phyloP scores from a whole-genome alignment of 2,113 vertebrate species.

The Psephotus haematonotus region DNA sequence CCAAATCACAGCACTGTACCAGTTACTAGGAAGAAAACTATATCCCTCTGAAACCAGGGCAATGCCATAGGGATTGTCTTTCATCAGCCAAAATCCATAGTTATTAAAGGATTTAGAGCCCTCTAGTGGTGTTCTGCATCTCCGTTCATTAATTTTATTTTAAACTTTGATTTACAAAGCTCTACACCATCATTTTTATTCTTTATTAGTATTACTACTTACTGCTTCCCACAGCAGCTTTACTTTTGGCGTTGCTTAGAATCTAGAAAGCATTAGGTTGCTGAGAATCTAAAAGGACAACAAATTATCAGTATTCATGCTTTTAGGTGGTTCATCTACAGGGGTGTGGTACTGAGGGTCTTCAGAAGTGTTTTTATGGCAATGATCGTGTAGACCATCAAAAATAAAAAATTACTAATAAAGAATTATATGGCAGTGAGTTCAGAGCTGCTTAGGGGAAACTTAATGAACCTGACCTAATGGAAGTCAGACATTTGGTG shows the following conservation, averaged over 20 bases:
- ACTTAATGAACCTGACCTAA: neutral
- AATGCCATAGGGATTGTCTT: neutral
- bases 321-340: neutral
- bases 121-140: conserved; percentile 51
- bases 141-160: neutral
- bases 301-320: neutral
- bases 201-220: neutral
- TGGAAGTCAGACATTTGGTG: neutral
- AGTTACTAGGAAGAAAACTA: neutral
- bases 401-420: neutral
- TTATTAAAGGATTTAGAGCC: conserved; percentile 35
- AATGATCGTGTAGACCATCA: neutral
- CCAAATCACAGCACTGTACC: neutral
- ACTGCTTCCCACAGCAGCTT: neutral
- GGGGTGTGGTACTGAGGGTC: neutral
- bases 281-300: neutral
- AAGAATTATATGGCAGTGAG: neutral
- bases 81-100: neutral
- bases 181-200: neutral
- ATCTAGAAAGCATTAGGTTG: neutral
- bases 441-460: neutral
- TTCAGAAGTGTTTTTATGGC: neutral
- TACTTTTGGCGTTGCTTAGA: neutral
- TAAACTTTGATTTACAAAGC: neutral
- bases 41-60: neutral